These are phyloP conservation scores for Mantis religiosa DNA, from an alignment of 2,888 invertebrate species.

Conservation along the genomic window DNA sequence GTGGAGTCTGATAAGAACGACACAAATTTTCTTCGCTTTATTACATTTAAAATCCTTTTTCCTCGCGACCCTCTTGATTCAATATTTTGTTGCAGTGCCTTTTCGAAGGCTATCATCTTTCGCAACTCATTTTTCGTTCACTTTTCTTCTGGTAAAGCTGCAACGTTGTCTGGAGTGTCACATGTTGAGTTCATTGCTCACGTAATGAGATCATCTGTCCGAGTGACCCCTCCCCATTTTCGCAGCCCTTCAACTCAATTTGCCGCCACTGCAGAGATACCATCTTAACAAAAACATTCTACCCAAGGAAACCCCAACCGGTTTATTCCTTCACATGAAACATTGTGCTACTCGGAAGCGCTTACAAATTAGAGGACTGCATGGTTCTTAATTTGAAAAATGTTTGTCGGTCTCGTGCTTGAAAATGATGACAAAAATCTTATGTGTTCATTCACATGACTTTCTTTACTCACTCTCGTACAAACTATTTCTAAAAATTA, in stretches of 20 bases:
- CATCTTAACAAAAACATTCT: background rate
- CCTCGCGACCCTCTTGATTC: background rate
- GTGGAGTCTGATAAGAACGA: background rate
- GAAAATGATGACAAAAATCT: too few species aligned
- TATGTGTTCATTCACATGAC: too few species aligned
- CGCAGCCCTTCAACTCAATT: conserved; percentile 7
- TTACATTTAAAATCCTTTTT: background rate
- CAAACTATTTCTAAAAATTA: too few species aligned
- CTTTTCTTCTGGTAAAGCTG: background rate
- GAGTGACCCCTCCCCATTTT: conserved; percentile 6
- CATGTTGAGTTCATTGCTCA: conserved; percentile 11
- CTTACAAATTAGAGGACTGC: too few species aligned
- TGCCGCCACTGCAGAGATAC: background rate
- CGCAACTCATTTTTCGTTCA: background rate
- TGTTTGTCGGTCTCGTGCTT: too few species aligned
- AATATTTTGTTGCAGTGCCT: background rate
- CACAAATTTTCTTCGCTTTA: background rate
- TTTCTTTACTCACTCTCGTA: too few species aligned
- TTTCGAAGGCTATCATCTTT: conserved; percentile 8
- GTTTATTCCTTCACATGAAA: too few species aligned
- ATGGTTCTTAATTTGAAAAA: too few species aligned
- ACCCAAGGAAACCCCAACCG: too few species aligned
- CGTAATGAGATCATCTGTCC: conserved; percentile 7
- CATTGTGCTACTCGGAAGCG: too few species aligned
- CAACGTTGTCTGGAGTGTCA: background rate